Evolutionary conservation across 1,140 invertebrate genomes (phyloP), one percentile per base, ranked within the genome.

Genomic region (Lucilia cuprina): DNA sequence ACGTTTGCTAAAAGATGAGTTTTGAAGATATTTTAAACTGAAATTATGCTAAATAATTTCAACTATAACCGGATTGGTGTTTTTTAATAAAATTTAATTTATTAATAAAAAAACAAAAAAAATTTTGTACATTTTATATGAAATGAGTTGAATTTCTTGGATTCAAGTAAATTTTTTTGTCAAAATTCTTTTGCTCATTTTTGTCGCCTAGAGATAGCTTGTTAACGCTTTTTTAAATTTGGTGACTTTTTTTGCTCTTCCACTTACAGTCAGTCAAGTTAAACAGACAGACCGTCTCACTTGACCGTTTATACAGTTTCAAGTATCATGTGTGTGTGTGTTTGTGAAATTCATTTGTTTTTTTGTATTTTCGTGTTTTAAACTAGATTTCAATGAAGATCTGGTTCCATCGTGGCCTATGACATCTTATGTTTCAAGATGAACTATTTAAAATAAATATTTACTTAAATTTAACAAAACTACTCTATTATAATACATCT

Each of bases 1-100:
- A 13, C 50, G 12, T 55, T 17, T 55, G 50, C 41, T 41, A 41
- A 10, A 41, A 8, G 41, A 41, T 41, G 41, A 41, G 41, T 41
- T 41, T 41, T 41, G 41, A 41, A 41, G 41, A 41, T 41, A 10
- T 41, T 41, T 41, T 41, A 41, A 30, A 41, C 41, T 0, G 10
- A 41, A 70, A 70, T 70, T 70, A 70, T 70, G 65, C 65, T 70
- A 70, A 70, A 70, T 70, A 25, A 70, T 21, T 70, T 70, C n/a
- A 21, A 70, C 65, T 70, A 60, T 60, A 70, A 70, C 65, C 65
- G 65, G 65, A 21, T 70, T 25, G 21, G 19, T 5, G n/a, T 70
- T 70, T 70, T 70, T 25, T 25, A 19, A 70, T 70, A 60, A 60
- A 21, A 25, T 70, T 70, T 21, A 21, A 25, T 70, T 70, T 70